phyloP scores from a whole-genome alignment of 2,888 invertebrate species.

The Nemapogon koenigi region DNA sequence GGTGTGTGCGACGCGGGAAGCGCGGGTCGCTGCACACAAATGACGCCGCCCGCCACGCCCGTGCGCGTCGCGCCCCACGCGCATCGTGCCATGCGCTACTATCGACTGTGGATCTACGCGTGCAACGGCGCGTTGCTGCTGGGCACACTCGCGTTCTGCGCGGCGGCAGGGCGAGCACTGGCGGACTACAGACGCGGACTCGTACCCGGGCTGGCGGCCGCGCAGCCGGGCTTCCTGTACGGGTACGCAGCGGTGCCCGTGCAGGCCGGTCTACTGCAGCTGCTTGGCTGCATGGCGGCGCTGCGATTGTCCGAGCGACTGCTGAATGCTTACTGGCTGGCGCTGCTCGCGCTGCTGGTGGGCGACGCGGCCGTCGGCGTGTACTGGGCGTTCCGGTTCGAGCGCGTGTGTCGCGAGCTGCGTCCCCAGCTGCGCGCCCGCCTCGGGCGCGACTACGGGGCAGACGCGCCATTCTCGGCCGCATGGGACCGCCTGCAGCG shows the following conservation, averaged over 20 bases:
- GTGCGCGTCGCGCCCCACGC: constrained; percentile 60
- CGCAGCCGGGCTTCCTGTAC: constrained; percentile 84
- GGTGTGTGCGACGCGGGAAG: too few species aligned
- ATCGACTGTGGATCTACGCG: constrained; percentile 91
- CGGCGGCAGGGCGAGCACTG: constrained; percentile 75
- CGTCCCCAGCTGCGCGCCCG: constrained; percentile 70
- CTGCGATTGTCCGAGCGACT: constrained; percentile 80
- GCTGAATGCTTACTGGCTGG: constrained; percentile 84
- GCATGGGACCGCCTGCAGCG: constrained; percentile 80
- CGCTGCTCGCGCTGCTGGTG: constrained; percentile 77
- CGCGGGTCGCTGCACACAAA: constrained; percentile 27
- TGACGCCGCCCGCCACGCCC: constrained; percentile 63
- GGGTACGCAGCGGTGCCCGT: constrained; percentile 82
- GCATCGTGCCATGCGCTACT: constrained; percentile 75
- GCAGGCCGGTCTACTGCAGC: constrained; percentile 73
- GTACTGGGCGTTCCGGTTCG: constrained; percentile 84
- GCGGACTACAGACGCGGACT: constrained; percentile 75
- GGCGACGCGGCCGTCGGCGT: constrained; percentile 86
- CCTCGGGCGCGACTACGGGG: constrained; percentile 73
- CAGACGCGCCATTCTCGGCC: constrained; percentile 73
- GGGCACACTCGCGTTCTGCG: constrained; percentile 81
- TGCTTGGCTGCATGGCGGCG: constrained; percentile 84
- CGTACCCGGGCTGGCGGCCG: constrained; percentile 76
- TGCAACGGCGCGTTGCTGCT: constrained; percentile 88
- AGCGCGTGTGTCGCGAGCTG: constrained; percentile 76